phyloP scores from a whole-genome alignment of 2,797 vertebrate genomes.

The Smutsia gigantea region DNA sequence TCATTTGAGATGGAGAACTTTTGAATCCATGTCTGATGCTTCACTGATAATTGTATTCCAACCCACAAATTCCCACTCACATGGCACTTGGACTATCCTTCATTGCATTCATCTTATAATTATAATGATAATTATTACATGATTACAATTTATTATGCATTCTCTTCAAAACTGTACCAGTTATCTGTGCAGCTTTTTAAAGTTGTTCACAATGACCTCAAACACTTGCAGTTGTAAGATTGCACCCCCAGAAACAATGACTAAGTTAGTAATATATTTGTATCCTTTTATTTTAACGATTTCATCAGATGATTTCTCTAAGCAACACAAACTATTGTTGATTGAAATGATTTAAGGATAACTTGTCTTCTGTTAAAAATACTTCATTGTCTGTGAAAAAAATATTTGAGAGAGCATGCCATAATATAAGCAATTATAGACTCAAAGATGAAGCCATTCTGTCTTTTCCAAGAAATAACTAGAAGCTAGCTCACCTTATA shows the following conservation, averaged over 20 bases:
- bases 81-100: neutral
- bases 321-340: neutral
- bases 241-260: neutral
- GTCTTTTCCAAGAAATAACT: neutral
- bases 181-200: neutral
- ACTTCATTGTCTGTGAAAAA: neutral
- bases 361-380: neutral
- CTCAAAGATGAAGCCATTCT: neutral
- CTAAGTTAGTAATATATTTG: neutral
- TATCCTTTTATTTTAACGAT: slow-evolving; percentile 5
- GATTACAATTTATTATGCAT: neutral
- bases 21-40: neutral
- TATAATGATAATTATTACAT: neutral
- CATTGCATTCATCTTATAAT: neutral
- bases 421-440: neutral
- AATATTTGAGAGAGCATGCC: neutral
- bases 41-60: neutral
- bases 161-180: neutral
- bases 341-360: neutral
- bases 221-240: neutral
- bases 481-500: neutral
- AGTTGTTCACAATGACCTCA: neutral
- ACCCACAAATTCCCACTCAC: neutral
- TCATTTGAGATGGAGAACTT: neutral
- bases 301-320: neutral